A percentile compares a stretch with the other conserved stretches of the same genome.
Evolutionary conservation across 2,797 vertebrate genomes (phyloP).

Genomic region (Graptemys geographica): DNA sequence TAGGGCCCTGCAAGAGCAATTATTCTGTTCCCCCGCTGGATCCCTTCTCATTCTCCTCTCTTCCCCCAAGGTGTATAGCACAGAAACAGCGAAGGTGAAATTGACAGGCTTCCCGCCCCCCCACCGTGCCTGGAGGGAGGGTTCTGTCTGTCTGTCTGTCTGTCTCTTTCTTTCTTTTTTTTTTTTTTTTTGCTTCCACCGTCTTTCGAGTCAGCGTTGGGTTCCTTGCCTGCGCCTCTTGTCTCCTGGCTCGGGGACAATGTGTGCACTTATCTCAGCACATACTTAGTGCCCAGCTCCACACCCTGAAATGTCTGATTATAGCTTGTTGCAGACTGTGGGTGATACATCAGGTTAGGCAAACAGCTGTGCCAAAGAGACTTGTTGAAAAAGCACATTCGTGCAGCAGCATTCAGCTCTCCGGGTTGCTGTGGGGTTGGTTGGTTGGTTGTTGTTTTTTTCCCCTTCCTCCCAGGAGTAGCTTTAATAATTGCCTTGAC

Average conservation of each 20-base stretch:
- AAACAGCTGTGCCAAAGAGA: slow-evolving; percentile 83
- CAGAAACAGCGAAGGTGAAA: neutral
- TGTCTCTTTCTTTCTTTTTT: fast-evolving
- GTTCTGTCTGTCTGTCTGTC: neutral
- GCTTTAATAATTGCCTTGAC: slow-evolving; percentile 65
- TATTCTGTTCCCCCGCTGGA: neutral
- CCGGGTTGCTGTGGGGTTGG: slow-evolving; percentile 36
- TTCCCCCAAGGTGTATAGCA: neutral
- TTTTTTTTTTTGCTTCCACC: fast-evolving
- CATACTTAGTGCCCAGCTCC: slow-evolving; percentile 76
- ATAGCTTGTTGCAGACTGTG: slow-evolving; percentile 79
- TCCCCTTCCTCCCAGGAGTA: slow-evolving; percentile 9
- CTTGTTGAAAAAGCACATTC: slow-evolving; percentile 72
- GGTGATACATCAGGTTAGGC: slow-evolving; percentile 77
- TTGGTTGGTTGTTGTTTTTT: neutral
- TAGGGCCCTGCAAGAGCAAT: neutral
- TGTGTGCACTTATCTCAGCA: slow-evolving; percentile 74
- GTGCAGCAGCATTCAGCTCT: slow-evolving; percentile 50
- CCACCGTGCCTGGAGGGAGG: neutral
- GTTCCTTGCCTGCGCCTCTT: slow-evolving; percentile 59
- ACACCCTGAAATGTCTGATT: slow-evolving; percentile 82
- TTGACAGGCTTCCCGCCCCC: neutral
- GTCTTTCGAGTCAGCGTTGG: neutral
- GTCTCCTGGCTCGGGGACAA: slow-evolving; percentile 75
- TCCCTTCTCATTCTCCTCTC: neutral